Percentiles rank a stretch among this genome's conserved stretches.
These are phyloP conservation scores for Syndactyla subalaris DNA, from an alignment of 2,797 vertebrate species.

Conservation along the genomic window DNA sequence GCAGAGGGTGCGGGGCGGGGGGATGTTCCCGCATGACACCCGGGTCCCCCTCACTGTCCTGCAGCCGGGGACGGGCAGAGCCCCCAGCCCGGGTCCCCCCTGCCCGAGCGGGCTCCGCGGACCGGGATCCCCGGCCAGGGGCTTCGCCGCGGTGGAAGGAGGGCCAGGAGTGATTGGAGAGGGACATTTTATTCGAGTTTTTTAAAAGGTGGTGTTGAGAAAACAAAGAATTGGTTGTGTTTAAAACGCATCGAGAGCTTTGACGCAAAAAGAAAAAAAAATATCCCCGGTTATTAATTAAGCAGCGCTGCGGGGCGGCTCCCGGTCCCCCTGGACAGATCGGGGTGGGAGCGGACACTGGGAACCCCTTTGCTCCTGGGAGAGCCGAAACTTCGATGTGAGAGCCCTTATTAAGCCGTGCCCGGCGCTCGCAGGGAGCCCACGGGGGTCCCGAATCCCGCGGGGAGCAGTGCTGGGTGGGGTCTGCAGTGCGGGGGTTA, in stretches of 20 bases:
- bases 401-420: not conserved
- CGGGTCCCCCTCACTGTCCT: not conserved
- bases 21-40: not conserved
- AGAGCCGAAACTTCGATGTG: fast-evolving
- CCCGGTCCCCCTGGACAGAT: too few relatives aligned
- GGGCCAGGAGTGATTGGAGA: fast-evolving
- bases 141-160: not conserved
- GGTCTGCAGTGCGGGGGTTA: fast-evolving
- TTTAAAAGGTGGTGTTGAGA: too few relatives aligned
- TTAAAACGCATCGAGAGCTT: not conserved
- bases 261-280: not conserved
- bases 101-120: too few relatives aligned
- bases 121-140: not conserved
- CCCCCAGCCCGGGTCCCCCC: not conserved
- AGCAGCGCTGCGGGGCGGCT: not conserved
- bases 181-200: fast-evolving
- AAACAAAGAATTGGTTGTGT: not conserved
- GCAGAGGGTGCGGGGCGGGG: not conserved
- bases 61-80: not conserved
- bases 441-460: not conserved
- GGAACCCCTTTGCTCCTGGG: too few relatives aligned
- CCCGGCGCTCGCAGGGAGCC: not conserved
- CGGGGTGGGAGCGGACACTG: not conserved
- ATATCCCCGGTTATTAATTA: fast-evolving
- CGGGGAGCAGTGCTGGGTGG: too few relatives aligned